These are phyloP conservation scores for Melipona beecheii DNA, from an alignment of 2,888 invertebrate species.

Conservation along the genomic window DNA sequence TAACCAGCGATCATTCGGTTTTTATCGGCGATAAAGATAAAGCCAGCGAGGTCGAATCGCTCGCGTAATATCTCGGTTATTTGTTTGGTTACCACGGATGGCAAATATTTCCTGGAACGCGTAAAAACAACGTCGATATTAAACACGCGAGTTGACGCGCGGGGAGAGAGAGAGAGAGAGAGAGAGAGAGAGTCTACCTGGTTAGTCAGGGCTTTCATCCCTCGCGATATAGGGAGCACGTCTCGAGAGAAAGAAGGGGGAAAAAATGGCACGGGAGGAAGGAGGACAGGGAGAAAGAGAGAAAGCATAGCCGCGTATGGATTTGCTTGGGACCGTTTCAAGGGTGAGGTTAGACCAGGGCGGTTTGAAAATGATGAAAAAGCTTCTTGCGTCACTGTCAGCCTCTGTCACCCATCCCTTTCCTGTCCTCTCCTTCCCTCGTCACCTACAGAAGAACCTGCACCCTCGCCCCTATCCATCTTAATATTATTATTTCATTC, in stretches of 20 bases:
- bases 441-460: constrained; percentile 70
- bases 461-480: constrained; percentile 78
- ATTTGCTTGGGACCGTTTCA: constrained; percentile 69
- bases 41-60: neutral
- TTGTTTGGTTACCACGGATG: neutral
- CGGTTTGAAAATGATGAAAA: constrained; percentile 76
- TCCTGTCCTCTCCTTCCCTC: constrained; percentile 42
- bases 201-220: constrained; percentile 51
- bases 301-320: constrained; percentile 67
- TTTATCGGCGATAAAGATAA: neutral
- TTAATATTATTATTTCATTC: constrained; percentile 84
- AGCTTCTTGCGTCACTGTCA: constrained; percentile 79
- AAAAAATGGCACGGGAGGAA: constrained; percentile 1
- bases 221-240: constrained; percentile 48
- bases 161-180: too few relatives aligned
- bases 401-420: constrained; percentile 67
- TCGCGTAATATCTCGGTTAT: neutral
- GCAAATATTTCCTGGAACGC: constrained; percentile 3
- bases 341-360: constrained; percentile 70
- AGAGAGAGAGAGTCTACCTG: constrained; percentile 52
- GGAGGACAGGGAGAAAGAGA: constrained; percentile 40
- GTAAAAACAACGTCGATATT: constrained; percentile 49
- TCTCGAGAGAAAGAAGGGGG: constrained; percentile 40
- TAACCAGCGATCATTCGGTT: neutral
- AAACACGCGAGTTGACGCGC: constrained; percentile 45